phyloP scores from a whole-genome alignment of 1,140 invertebrate genomes.

The Drosophila serrata region DNA sequence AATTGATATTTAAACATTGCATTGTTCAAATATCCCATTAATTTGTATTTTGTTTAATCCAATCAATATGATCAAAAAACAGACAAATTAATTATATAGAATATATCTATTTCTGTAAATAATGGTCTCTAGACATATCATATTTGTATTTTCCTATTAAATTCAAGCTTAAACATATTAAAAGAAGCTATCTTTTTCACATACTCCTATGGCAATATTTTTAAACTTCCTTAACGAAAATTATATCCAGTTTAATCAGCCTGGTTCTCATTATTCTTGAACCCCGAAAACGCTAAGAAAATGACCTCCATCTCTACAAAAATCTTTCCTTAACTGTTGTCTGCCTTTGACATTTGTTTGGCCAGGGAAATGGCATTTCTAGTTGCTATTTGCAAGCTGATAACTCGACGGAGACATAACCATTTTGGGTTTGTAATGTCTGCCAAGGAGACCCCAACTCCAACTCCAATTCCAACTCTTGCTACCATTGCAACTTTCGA shows the following conservation, averaged over 20 bases:
- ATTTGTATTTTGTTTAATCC: no score
- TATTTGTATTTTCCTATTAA: no score
- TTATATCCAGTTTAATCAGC: not conserved
- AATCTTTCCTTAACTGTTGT: slow-evolving; percentile 14
- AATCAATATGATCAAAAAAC: not conserved
- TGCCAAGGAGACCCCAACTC: not conserved
- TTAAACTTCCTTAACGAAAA: fast-evolving
- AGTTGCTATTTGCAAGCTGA: slow-evolving; percentile 18
- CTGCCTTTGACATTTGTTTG: slow-evolving; percentile 7
- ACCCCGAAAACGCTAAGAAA: not conserved
- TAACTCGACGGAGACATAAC: slow-evolving; percentile 44
- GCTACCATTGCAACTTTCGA: slow-evolving; percentile 16
- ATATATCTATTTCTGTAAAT: no score
- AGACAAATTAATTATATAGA: not conserved
- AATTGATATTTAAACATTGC: no score
- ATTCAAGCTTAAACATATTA: no score
- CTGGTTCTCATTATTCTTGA: not conserved
- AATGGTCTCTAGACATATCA: not conserved
- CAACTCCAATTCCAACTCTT: not conserved
- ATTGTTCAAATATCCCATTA: no score
- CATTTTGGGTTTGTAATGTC: slow-evolving; percentile 41
- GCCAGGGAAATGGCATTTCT: slow-evolving; percentile 3
- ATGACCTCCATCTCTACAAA: not conserved
- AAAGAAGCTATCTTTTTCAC: not conserved
- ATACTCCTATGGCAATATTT: not conserved